Base-by-base conservation (phyloP, 2,888 invertebrate genomes). In the Tanypteryx hageni region DNA sequence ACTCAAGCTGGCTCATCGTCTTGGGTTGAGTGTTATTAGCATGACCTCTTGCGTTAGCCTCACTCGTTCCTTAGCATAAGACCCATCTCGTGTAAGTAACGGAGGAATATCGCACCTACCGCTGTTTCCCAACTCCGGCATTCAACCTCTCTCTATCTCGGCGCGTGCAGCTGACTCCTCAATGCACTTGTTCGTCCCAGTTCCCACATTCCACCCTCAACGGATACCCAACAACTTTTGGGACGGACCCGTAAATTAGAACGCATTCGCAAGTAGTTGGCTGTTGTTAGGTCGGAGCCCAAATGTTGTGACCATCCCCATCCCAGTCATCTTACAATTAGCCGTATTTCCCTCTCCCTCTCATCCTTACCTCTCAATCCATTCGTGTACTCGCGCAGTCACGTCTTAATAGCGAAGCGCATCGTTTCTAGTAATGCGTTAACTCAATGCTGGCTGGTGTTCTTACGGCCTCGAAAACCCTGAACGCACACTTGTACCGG, bases 211-310 rank as follows among this genome's bases (percentile, higher is more conserved):
- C n/a, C 27, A 22, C 22, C 76, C 27, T 76, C 68, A 18, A 18
- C 0, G 9, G 64, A 3, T 16, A 14, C 64, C 64, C n/a, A 18
- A 27, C 76, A 76, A 76, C 76, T 76, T n/a, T 76, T 13, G 76
- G 22, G 44, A 8, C 76, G 76, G 8, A 76, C 27, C 76, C 76
- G 76, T 76, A 76, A 76, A 76, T 76, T 76, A 76, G 76, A 76
- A 76, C 27, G 76, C 76, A 76, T 27, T 76, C 76, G 22, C 76
- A 76, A 76, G 76, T 76, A 76, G 76, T 18, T 13, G 76, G 22
- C 76, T 76, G 76, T 22, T 76, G 76, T 27, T 68, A 68, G 18
- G 68, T 18, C 68, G 68, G 18, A 22, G 18, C 68, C 76, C 22
- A 27, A 44, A 27, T 27, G 76, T 27, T 76, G 76, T 76, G 22